These are phyloP conservation scores for Sinonovacula constricta DNA, from an alignment of 1,140 invertebrate species.

Conservation along the genomic window DNA sequence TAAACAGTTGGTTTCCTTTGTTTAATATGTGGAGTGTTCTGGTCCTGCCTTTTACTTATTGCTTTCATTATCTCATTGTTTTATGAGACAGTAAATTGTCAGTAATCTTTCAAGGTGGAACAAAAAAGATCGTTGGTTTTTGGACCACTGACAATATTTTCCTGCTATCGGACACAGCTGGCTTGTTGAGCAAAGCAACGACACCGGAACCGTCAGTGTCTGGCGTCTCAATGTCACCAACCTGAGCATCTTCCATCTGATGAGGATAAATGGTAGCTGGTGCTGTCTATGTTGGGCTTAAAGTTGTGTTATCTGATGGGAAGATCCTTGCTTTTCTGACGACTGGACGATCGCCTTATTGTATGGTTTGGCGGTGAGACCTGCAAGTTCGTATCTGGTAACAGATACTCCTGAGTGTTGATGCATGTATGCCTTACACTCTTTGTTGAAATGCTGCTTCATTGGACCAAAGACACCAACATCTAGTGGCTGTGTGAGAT, in stretches of 20 bases:
- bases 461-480: conserved; percentile 52
- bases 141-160: no score
- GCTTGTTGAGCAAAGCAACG: no score
- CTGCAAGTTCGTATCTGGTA: conserved; percentile 17
- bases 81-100: no score
- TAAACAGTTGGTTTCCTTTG: no score
- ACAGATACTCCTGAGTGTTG: neutral
- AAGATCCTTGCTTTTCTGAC: conserved; percentile 10
- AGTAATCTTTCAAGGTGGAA: no score
- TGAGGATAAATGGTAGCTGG: neutral
- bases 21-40: no score
- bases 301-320: neutral
- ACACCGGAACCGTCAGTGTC: no score
- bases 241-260: neutral
- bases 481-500: conserved; percentile 53
- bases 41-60: no score
- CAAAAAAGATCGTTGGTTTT: no score
- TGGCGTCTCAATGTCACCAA: conserved; percentile 1
- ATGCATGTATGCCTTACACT: neutral
- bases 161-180: no score
- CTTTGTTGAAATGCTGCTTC: conserved; percentile 35
- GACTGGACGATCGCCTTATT: conserved; percentile 3
- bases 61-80: no score
- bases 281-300: neutral
- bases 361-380: conserved; percentile 5